Evolutionary conservation across 2,888 invertebrate genomes (phyloP), one percentile per base, ranked within the genome.

Genomic region (Diarsia rubi): DNA sequence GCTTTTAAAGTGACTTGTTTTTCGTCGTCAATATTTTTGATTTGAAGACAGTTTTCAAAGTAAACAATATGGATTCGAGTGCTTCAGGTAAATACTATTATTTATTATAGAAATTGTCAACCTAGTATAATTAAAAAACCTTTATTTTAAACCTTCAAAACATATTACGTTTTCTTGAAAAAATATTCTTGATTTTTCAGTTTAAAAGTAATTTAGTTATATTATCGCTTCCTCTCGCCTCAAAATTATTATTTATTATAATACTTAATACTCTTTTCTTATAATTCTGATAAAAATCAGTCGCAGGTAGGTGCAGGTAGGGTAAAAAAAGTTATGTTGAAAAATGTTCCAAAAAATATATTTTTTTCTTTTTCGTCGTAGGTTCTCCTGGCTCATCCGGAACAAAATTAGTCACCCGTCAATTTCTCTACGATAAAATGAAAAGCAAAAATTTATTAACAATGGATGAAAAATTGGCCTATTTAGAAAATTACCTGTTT

Each of bases 1-100:
- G 42, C 57, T 68, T 66, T 52, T 66, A 66, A 66, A 66, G 52
- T 66, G 16, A 66, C 45, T 21, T 27, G 37, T 66, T 66, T 66
- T 66, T 66, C 66, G 45, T 66, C 66, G 66, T 66, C 66, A 52
- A 66, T 52, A 37, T 66, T 66, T 66, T 66, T 66, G 52, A 66
- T 52, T 66, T 52, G 37, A 66, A 66, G n/a, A 67, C 66, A 67
- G 66, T 37, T 66, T 0, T 66, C 49, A 52, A 66, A 66, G 66
- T 37, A 52, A 67, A 67, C 66, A 67, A 67, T 52, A 67, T 67
- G 66, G 64, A 64, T 64, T 45, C 64, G 45, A 64, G 64, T 45
- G 64, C 19, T 64, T 45, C 64, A 64, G 64, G 45, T 45, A 64
- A 64, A 45, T 64, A 54, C 54, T 4, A 57, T 27, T 57, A 57